Conservation (phyloP, 2,888 invertebrate species). For the Drosophila putrida region DNA sequence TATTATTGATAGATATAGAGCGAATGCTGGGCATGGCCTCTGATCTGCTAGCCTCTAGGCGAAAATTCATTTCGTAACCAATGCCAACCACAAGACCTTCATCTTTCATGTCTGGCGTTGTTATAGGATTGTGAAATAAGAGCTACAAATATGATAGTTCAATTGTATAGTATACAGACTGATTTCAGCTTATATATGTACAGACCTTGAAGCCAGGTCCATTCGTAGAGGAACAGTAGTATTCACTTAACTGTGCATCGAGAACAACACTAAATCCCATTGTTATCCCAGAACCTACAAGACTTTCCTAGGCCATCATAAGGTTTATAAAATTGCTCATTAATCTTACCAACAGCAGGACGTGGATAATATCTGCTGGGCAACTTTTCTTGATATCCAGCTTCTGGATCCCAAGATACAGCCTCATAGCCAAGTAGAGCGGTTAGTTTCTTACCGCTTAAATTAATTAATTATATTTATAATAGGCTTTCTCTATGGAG, state of each 20-base stretch:
- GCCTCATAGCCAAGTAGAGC: conserved; percentile 52
- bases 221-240: conserved; percentile 92
- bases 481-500: background rate
- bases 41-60: conserved; percentile 88
- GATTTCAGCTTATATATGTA: too few species aligned
- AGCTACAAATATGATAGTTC: conserved; percentile 43
- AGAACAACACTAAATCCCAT: conserved; percentile 90
- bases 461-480: background rate
- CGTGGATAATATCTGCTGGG: conserved; percentile 87
- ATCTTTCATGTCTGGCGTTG: conserved; percentile 91
- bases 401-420: conserved; percentile 91
- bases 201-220: conserved; percentile 86
- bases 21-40: conserved; percentile 88
- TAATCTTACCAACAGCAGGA: conserved; percentile 84
- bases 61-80: conserved; percentile 89
- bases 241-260: conserved; percentile 90
- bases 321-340: too few species aligned
- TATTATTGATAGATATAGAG: conserved; percentile 87
- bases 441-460: conserved; percentile 36
- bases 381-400: conserved; percentile 88
- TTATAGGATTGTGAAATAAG: conserved; percentile 90
- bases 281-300: conserved; percentile 88
- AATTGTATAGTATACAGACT: too few species aligned
- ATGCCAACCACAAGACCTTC: conserved; percentile 90
- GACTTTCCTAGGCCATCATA: background rate